These are phyloP conservation scores for Argya squamiceps DNA, from an alignment of 2,797 vertebrate genomes.

Conservation along the genomic window DNA sequence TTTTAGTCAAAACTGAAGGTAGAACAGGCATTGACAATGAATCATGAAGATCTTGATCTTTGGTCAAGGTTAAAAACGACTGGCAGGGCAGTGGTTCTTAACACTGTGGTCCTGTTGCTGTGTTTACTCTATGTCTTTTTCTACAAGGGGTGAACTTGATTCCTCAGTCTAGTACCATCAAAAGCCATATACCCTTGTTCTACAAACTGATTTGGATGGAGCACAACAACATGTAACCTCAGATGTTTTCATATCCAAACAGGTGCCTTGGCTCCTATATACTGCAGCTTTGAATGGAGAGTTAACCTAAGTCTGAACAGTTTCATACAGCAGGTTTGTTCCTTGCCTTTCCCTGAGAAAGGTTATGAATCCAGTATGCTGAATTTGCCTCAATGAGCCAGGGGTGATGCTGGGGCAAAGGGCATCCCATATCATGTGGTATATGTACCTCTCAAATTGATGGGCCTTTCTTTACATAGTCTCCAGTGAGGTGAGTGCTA, in stretches of 20 bases:
- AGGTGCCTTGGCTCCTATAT: background rate
- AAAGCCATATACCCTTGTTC: background rate
- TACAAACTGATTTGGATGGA: background rate
- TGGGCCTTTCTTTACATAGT: background rate
- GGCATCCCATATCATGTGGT: background rate
- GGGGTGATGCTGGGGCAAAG: background rate
- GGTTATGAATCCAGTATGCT: background rate
- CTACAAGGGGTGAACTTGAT: background rate
- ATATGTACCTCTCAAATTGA: rapidly evolving
- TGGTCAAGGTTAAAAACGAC: background rate
- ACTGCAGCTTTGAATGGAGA: background rate
- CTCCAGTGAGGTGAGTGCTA: background rate
- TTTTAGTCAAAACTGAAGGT: background rate
- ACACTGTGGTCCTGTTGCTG: background rate
- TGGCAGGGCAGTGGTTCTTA: background rate
- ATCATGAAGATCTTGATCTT: background rate
- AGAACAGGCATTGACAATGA: background rate
- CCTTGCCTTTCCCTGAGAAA: background rate
- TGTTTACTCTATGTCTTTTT: background rate
- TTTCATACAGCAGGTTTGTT: background rate
- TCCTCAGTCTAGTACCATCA: background rate
- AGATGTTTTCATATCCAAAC: background rate
- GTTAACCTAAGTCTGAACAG: background rate
- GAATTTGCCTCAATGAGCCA: background rate
- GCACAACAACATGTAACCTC: background rate